Evolutionary conservation across 2,888 invertebrate species (phyloP), one percentile per base, ranked within the genome.

Genomic region (Drosophila fungiperda): DNA sequence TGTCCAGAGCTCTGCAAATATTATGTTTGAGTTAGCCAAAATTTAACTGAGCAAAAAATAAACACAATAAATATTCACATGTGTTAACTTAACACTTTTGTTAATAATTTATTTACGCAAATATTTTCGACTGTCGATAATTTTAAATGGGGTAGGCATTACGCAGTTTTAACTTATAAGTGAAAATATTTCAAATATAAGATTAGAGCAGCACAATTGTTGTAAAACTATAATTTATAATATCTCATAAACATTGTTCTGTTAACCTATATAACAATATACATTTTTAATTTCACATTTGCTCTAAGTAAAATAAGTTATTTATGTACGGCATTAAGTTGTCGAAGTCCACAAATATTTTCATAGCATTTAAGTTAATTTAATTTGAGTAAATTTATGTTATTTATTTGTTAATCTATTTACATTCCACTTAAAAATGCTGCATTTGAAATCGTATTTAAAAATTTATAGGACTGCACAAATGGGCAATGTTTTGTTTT

Each of bases 381-480:
- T 63, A 71, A 71, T 73, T 60, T 61, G 29, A n/a, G n/a, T 42
- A 68, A 60, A 23, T 45, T 72, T 40, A 65, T 32, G 33, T 49
- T 33, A 42, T 29, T 42, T 52, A 40, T 68, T 66, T 60, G 68
- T 70, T 48, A 38, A 59, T 52, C 40, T 76, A 48, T 73, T 78
- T 69, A 57, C 33, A 54, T 57, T 33, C 33, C 60, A 52, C 50
- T 82, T 82, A 65, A 84, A 75, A 72, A 73, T 73, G 23, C 33
- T 38, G 40, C 42, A 69, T 61, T 59, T 63, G 55, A 68, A 76
- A 76, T 35, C 35, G 58, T 55, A 42, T 73, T 90, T 71, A 83
- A 59, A 75, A 72, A 86, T 85, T 61, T 73, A 90, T 70, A 60
- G 65, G 71, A 60, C 42, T 60, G 55, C n/a, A 63, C 57, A 73